phyloP scores from a whole-genome alignment of 2,113 vertebrate genomes.

The Chionodraco myersi region DNA sequence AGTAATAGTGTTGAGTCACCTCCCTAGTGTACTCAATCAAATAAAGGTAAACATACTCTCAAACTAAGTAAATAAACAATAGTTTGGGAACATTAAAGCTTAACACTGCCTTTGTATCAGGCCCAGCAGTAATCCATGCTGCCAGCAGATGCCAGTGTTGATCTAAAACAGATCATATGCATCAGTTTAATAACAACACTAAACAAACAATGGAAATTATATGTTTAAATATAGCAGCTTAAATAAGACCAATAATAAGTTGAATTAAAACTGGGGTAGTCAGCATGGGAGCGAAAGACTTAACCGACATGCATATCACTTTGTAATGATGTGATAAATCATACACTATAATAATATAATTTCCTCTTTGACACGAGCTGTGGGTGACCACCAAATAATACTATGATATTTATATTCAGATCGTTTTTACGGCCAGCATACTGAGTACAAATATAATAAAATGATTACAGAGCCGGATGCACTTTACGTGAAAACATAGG shows the following conservation, averaged over 20 bases:
- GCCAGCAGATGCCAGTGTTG: conserved; percentile 65
- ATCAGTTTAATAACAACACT: too few species aligned
- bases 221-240: not conserved
- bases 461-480: not conserved
- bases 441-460: not conserved
- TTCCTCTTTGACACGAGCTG: not conserved
- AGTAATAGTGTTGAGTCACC: not conserved
- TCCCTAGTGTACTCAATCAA: not conserved
- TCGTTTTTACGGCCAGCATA: not conserved
- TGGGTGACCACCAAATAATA: not conserved
- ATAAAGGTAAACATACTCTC: not conserved
- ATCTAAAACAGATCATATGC: conserved; percentile 1
- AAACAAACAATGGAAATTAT: not conserved
- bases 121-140: not conserved
- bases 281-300: not conserved
- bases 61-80: not conserved
- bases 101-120: not conserved
- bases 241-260: not conserved
- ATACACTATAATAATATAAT: too few species aligned
- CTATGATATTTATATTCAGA: not conserved
- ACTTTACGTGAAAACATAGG: not conserved
- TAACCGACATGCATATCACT: not conserved
- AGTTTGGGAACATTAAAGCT: not conserved
- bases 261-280: not conserved
- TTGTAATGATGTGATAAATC: too few species aligned